phyloP scores from a whole-genome alignment of 1,140 invertebrate genomes.

The Aethina tumida region DNA sequence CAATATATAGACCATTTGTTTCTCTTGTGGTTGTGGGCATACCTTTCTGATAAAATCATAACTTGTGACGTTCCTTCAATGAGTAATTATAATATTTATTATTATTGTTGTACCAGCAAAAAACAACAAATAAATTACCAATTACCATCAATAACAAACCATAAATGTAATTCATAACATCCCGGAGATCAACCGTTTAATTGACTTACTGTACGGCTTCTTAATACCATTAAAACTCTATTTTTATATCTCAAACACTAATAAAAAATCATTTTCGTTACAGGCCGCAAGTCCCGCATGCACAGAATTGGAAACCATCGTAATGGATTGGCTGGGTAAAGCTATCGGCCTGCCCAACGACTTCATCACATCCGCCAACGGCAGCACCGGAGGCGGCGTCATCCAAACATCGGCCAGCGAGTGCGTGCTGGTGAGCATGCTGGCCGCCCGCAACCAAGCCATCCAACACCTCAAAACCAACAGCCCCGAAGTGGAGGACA shows the following conservation, averaged over 20 bases:
- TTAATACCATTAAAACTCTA: not conserved
- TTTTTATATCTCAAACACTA: slow-evolving; percentile 4
- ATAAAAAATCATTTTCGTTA: slow-evolving; percentile 18
- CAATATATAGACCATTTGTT: no score
- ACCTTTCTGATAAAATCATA: no score
- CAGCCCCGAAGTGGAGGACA: slow-evolving; percentile 67
- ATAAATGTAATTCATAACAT: no score
- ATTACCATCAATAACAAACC: no score
- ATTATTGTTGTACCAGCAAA: no score
- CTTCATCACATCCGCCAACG: slow-evolving; percentile 67
- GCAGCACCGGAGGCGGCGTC: slow-evolving; percentile 78
- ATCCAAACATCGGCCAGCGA: slow-evolving; percentile 93
- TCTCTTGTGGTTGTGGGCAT: no score
- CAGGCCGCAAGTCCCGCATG: slow-evolving; percentile 90
- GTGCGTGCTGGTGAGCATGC: slow-evolving; percentile 78
- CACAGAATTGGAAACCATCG: slow-evolving; percentile 92
- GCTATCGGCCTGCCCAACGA: slow-evolving; percentile 82
- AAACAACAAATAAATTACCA: no score
- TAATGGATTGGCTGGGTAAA: slow-evolving; percentile 96
- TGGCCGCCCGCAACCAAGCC: slow-evolving; percentile 82
- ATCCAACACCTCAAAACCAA: slow-evolving; percentile 63
- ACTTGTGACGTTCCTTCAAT: no score
- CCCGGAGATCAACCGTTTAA: no score
- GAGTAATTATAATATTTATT: no score
- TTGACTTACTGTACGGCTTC: no score